Percentiles rank a stretch among this genome's conserved stretches.
phyloP scores from a whole-genome alignment of 2,888 invertebrate genomes.

The Cephus pulcher region DNA sequence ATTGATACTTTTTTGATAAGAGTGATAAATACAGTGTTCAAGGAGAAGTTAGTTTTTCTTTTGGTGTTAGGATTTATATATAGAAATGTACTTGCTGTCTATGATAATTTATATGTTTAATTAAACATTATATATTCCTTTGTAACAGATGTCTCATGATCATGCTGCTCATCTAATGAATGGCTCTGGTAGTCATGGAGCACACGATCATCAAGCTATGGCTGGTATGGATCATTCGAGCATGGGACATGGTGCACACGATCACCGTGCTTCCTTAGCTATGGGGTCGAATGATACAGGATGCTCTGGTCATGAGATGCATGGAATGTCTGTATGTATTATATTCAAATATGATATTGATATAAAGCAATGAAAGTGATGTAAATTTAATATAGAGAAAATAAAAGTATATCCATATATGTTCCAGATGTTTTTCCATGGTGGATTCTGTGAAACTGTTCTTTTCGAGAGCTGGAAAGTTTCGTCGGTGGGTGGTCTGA shows the following conservation, averaged over 20 bases:
- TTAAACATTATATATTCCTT: slow-evolving; percentile 32
- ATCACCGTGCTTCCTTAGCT: slow-evolving; percentile 14
- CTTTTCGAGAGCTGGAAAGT: slow-evolving; percentile 88
- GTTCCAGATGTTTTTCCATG: slow-evolving; percentile 79
- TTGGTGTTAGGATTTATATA: neutral
- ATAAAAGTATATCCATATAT: neutral
- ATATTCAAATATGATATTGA: neutral
- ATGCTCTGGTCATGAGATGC: slow-evolving; percentile 36
- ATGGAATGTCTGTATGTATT: slow-evolving; percentile 60
- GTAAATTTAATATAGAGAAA: neutral
- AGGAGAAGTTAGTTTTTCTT: neutral
- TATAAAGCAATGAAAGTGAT: neutral
- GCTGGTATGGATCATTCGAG: slow-evolving; percentile 29
- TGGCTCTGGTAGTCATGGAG: slow-evolving; percentile 32
- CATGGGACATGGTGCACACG: slow-evolving; percentile 26
- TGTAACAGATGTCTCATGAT: slow-evolving; percentile 46
- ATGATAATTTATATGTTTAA: neutral
- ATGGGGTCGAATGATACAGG: slow-evolving; percentile 1
- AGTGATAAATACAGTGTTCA: neutral
- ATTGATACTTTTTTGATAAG: neutral
- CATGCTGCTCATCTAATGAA: slow-evolving; percentile 45
- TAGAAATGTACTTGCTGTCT: neutral
- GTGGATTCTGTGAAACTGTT: slow-evolving; percentile 81
- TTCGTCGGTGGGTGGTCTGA: slow-evolving; percentile 78
- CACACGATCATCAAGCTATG: slow-evolving; percentile 32